Conservation (phyloP, 2,888 invertebrate species). For the Drosophila falleni region DNA sequence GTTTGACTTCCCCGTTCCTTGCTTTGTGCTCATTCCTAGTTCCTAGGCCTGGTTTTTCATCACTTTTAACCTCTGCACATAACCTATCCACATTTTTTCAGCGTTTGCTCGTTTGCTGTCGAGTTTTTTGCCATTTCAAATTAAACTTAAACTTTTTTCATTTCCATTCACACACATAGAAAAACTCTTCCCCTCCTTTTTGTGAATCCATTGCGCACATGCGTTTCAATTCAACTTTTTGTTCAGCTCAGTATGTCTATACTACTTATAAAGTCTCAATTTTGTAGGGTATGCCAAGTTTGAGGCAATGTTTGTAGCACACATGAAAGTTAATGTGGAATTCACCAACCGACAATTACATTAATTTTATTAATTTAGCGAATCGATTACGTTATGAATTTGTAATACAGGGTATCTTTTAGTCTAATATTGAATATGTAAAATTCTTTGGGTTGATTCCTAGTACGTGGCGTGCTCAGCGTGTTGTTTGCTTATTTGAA, state of each 20-base stretch:
- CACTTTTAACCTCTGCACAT: constrained; percentile 47
- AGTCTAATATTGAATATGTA: neutral
- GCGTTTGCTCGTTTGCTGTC: constrained; percentile 46
- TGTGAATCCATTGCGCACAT: constrained; percentile 68
- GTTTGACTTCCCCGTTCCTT: neutral
- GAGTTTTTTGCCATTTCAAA: constrained; percentile 75
- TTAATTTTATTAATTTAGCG: neutral
- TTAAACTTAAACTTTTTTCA: constrained; percentile 79
- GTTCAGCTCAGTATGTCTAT: constrained; percentile 24
- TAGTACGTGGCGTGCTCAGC: constrained; percentile 70
- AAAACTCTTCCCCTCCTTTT: constrained; percentile 47
- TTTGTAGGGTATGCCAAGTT: neutral
- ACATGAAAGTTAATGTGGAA: neutral
- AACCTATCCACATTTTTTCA: constrained; percentile 36
- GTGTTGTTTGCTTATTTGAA: constrained; percentile 65
- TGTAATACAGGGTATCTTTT: constrained; percentile 18
- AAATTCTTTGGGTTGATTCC: constrained; percentile 44
- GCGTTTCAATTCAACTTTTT: constrained; percentile 76
- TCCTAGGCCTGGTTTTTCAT: constrained; percentile 48
- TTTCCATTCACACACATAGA: constrained; percentile 74
- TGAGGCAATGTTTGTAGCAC: neutral
- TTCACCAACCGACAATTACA: neutral
- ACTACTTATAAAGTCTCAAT: neutral
- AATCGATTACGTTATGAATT: neutral
- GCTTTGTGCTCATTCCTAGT: neutral